Evolutionary conservation across 2,797 vertebrate species (phyloP).

Genomic region (Meriones psammophilus): DNA sequence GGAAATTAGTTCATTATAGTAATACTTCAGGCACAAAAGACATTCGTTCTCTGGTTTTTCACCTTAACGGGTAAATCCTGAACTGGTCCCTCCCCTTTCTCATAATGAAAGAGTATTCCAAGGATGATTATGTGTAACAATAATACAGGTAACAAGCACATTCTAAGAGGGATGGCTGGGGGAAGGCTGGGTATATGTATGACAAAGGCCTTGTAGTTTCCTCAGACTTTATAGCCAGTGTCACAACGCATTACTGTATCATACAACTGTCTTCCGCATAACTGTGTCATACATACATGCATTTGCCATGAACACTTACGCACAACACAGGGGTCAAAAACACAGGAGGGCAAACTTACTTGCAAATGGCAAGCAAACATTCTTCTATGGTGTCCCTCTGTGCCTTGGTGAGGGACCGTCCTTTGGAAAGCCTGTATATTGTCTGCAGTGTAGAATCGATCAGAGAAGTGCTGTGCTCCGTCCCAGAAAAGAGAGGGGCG

Average conservation of each 20-base stretch:
- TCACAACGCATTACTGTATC: not conserved
- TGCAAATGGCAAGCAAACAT: slow-evolving; percentile 97
- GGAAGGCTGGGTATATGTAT: not conserved
- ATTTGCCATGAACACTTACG: rapidly evolving
- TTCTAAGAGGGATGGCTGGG: not conserved
- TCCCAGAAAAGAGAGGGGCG: slow-evolving; percentile 96
- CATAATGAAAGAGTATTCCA: not conserved
- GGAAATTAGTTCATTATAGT: not conserved
- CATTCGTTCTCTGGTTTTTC: not conserved
- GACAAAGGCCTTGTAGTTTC: not conserved
- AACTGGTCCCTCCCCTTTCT: not conserved
- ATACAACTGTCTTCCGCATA: not conserved
- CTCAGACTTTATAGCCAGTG: not conserved
- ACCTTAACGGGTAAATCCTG: not conserved
- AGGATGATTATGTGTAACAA: not conserved
- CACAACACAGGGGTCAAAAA: not conserved
- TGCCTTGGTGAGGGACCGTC: slow-evolving; percentile 98
- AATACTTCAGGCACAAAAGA: not conserved
- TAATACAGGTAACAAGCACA: not conserved
- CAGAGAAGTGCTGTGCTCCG: slow-evolving; percentile 95
- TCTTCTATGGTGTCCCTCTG: slow-evolving; percentile 99
- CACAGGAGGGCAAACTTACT: slow-evolving; percentile 88
- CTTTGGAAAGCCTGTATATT: slow-evolving; percentile 98
- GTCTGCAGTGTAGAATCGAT: slow-evolving; percentile 98
- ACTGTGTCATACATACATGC: not conserved